Evolutionary conservation across 2,113 vertebrate species (phyloP).

Genomic region (Hyperoodon ampullatus): DNA sequence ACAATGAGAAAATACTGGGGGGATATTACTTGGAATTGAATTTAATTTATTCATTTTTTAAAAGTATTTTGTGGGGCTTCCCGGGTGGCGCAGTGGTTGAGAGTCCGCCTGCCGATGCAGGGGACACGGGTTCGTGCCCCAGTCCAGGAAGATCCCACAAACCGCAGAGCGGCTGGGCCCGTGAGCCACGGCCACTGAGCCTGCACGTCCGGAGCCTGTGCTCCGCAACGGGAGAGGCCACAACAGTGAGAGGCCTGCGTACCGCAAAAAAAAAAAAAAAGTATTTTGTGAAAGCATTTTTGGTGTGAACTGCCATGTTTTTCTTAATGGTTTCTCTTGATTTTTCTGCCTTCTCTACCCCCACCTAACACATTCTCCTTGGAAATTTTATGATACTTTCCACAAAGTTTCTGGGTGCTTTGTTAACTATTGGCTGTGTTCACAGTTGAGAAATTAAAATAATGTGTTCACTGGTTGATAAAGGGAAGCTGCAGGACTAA

Average conservation of each 20-base stretch:
- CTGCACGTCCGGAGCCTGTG: too few relatives aligned
- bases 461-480: neutral
- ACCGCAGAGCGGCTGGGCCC: too few relatives aligned
- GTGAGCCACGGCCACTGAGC: too few relatives aligned
- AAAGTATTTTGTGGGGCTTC: neutral
- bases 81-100: too few relatives aligned
- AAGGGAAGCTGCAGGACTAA: neutral
- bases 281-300: conserved; percentile 32
- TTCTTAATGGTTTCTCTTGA: neutral
- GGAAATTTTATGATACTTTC: conserved; percentile 6
- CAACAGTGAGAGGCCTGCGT: too few relatives aligned
- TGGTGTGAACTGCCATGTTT: conserved; percentile 31
- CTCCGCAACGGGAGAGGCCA: too few relatives aligned
- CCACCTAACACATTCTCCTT: neutral
- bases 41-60: neutral
- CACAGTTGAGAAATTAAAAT: conserved; percentile 48
- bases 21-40: conserved; percentile 36
- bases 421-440: neutral
- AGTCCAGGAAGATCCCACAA: too few relatives aligned
- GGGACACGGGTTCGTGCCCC: too few relatives aligned
- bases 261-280: neutral
- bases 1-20: neutral
- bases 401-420: conserved; percentile 23
- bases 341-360: neutral
- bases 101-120: too few relatives aligned